Percentiles rank a stretch among this genome's conserved stretches.
Conservation (phyloP, 2,888 invertebrate species). For the Bellardia bayeri region DNA sequence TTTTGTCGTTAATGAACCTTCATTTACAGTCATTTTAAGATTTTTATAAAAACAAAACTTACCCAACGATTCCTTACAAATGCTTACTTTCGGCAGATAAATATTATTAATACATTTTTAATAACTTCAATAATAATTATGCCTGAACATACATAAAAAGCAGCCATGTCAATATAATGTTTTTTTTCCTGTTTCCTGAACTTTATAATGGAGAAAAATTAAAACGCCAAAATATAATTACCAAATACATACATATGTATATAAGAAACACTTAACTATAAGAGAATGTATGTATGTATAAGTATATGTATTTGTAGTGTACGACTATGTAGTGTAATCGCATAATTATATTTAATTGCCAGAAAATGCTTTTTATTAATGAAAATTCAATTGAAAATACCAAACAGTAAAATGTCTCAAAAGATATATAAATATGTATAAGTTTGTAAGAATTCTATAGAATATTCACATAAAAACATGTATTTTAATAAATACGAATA, state of each 20-base stretch:
- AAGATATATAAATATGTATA: constrained; percentile 17
- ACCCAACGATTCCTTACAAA: background rate
- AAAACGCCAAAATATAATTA: constrained; percentile 36
- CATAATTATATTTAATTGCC: constrained; percentile 52
- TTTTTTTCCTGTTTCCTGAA: constrained; percentile 35
- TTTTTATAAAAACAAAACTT: background rate
- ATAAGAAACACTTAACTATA: background rate
- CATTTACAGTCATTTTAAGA: constrained; percentile 16
- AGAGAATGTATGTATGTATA: background rate
- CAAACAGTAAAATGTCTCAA: constrained; percentile 54
- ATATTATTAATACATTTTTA: constrained; percentile 37
- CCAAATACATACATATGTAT: background rate
- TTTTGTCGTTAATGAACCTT: constrained; percentile 25
- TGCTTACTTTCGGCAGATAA: background rate
- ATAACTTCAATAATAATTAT: constrained; percentile 57
- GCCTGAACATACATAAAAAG: background rate
- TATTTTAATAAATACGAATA: constrained; percentile 32
- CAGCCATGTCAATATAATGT: constrained; percentile 13
- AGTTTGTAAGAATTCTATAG: background rate
- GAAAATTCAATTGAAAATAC: constrained; percentile 58
- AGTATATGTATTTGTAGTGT: background rate
- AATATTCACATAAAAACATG: background rate
- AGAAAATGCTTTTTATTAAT: constrained; percentile 32
- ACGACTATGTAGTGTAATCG: background rate
- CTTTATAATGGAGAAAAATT: constrained; percentile 4